Evolutionary conservation across 2,797 vertebrate genomes (phyloP), one percentile per base, ranked within the genome.

Genomic region (Sarcoramphus papa): DNA sequence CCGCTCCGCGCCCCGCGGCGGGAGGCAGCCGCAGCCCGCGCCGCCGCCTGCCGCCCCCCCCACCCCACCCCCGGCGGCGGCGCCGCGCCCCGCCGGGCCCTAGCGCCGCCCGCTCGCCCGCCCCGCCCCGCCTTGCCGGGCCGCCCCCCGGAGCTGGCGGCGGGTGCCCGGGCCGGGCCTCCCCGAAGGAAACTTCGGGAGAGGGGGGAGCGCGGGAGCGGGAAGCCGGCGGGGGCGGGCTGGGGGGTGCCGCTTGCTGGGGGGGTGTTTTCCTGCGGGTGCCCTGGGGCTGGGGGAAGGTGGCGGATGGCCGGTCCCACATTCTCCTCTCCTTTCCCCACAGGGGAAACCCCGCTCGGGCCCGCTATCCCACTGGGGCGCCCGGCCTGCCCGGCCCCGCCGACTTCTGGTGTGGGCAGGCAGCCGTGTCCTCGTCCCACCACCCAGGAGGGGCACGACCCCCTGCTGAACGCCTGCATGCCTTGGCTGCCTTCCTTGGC

Each of bases 1-100:
- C 83, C 76, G 70, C 89, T 91, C 82, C 76, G 82, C 82, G 89
- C 89, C 89, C 82, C 81, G 89, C 89, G 81, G 89, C 89, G 89
- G 89, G 75, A 85, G 86, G 74, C 81, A 83, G 74, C 73, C 88
- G 81, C 74, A 85, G 74, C 81, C 67, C 59, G 56, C 78, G 63
- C 76, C 70, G 63, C 88, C 69, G 56, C 87, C 77, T 28, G 59
- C 63, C 63, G 53, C 53, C 79, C 76, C 45, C 43, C 35, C 85
- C 14, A 7, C 72, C 43, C 59, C 54, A 12, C 65, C 73, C 22
- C 54, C 64, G 84, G 57, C 67, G 59, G 54, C 63, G 40, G 8
- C 69, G 68, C 85, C 82, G 68, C 67, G 60, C 47, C 68, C 82
- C 69, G 68, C 85, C 82, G 68, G 75, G 60, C 47, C 68, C 82